Evolutionary conservation across 2,113 vertebrate genomes (phyloP).

Genomic region (Circaetus cinerascens): DNA sequence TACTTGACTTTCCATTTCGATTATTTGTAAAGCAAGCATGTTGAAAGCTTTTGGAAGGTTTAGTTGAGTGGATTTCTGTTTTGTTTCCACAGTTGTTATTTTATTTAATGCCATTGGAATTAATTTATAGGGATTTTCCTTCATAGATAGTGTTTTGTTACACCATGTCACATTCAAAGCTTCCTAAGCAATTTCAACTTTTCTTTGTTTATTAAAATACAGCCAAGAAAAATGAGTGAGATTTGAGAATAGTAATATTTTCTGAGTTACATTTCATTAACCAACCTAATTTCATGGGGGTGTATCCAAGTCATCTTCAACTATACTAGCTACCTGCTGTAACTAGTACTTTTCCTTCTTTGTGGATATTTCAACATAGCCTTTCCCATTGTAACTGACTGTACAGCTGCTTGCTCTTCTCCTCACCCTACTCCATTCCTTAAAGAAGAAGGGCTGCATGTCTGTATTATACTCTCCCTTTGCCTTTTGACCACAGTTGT

Average conservation of each 20-base stretch:
- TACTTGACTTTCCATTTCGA: neutral
- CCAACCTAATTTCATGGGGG: neutral
- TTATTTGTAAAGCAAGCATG: neutral
- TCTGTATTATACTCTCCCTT: neutral
- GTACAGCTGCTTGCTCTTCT: neutral
- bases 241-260: neutral
- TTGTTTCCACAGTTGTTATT: neutral
- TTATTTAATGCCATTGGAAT: neutral
- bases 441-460: neutral
- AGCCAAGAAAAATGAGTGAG: neutral
- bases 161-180: neutral
- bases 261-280: neutral
- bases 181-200: neutral
- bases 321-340: neutral
- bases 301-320: neutral
- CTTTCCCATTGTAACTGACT: neutral
- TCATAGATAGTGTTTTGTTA: neutral
- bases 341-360: neutral
- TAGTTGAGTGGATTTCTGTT: neutral
- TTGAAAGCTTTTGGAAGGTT: neutral
- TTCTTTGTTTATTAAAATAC: neutral
- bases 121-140: neutral
- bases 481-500: neutral
- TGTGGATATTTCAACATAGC: neutral
- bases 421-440: neutral